phyloP scores from a whole-genome alignment of 2,797 vertebrate genomes.

The Sebastolobus altivelis region DNA sequence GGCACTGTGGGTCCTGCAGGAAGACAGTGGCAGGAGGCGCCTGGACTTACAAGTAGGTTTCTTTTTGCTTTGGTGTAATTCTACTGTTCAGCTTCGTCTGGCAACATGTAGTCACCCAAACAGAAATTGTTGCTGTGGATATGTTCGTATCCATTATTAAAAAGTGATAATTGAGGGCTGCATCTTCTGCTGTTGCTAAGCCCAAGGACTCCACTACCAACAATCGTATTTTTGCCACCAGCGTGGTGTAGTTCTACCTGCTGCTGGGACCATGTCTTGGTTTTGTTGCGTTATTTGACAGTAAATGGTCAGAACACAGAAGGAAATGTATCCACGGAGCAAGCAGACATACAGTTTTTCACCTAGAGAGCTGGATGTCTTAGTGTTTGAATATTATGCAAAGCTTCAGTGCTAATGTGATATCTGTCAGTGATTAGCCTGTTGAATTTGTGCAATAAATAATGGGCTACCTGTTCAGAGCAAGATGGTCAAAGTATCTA shows the following conservation, averaged over 20 bases:
- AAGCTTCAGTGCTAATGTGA: fast-evolving
- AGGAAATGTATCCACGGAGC: fast-evolving
- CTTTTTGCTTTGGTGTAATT: background rate
- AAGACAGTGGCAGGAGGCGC: constrained; percentile 98
- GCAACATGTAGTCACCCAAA: background rate
- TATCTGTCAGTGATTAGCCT: background rate
- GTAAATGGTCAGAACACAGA: background rate
- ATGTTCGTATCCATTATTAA: too few relatives aligned
- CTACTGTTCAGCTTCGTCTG: background rate
- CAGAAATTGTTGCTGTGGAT: background rate
- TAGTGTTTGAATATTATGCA: background rate
- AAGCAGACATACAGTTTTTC: background rate
- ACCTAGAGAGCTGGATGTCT: background rate
- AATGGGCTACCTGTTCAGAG: background rate
- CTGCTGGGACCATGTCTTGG: fast-evolving
- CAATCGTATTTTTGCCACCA: background rate
- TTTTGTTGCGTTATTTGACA: background rate
- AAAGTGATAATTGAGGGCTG: background rate
- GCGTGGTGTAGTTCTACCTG: background rate
- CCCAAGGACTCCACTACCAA: background rate
- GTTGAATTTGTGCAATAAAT: too few relatives aligned
- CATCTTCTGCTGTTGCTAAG: background rate
- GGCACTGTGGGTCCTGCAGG: constrained; percentile 98
- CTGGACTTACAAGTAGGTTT: constrained; percentile 98
- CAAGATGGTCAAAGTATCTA: background rate